Evolutionary conservation across 2,888 invertebrate species (phyloP).

Genomic region (Eilema sororculum): DNA sequence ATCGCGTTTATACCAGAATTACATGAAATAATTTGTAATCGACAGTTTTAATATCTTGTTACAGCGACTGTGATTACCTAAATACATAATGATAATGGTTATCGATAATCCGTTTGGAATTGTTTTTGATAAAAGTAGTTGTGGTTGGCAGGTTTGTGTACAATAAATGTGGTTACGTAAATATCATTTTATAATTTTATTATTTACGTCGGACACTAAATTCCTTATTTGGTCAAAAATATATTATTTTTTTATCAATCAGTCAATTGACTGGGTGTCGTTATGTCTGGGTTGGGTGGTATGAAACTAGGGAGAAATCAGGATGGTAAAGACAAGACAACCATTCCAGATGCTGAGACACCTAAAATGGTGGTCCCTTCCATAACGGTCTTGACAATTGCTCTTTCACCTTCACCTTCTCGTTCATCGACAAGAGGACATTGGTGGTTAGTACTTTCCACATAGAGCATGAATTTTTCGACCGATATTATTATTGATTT

Average conservation of each 20-base stretch:
- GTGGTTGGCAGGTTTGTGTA: conserved; percentile 31
- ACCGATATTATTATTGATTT: too few relatives aligned
- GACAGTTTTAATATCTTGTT: conserved; percentile 69
- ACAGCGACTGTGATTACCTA: conserved; percentile 77
- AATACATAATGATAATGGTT: conserved; percentile 65
- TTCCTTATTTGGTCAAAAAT: neutral
- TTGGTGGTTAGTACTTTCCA: too few relatives aligned
- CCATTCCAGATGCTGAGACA: too few relatives aligned
- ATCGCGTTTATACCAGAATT: conserved; percentile 45
- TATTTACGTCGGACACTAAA: neutral
- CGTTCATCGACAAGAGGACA: too few relatives aligned
- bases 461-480: too few relatives aligned
- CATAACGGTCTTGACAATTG: too few relatives aligned
- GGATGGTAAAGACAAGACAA: too few relatives aligned
- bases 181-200: neutral
- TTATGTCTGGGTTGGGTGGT: too few relatives aligned
- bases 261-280: too few relatives aligned
- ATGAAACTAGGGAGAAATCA: too few relatives aligned
- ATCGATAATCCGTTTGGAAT: conserved; percentile 62
- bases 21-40: conserved; percentile 53
- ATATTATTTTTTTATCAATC: neutral
- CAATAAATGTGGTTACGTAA: conserved; percentile 21
- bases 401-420: too few relatives aligned
- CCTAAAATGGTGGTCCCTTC: too few relatives aligned
- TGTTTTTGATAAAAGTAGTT: conserved; percentile 50